Conservation (phyloP, 2,113 vertebrate species). For the Phylloscopus trochiloides region DNA sequence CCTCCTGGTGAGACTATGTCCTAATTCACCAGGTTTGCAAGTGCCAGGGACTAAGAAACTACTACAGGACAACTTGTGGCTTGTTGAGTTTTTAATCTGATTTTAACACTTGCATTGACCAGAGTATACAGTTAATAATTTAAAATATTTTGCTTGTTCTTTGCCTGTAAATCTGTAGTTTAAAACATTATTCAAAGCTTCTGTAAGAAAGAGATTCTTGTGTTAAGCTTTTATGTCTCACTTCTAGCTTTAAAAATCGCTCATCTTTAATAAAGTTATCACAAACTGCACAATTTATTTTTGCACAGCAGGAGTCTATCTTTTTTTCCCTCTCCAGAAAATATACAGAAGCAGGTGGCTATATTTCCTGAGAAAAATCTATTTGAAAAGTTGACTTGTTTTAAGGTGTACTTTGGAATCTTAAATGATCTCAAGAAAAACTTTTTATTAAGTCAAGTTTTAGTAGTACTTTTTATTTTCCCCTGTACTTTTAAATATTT, state of each 20-base stretch:
- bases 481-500: not conserved
- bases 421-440: slow-evolving; percentile 24
- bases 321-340: slow-evolving; percentile 54
- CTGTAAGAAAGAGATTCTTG: not conserved
- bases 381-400: slow-evolving; percentile 69
- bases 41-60: not conserved
- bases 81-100: slow-evolving; percentile 31
- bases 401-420: slow-evolving; percentile 49
- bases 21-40: not conserved
- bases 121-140: slow-evolving; percentile 45
- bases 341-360: slow-evolving; percentile 74
- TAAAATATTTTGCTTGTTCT: slow-evolving; percentile 50
- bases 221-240: slow-evolving; percentile 67
- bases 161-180: slow-evolving; percentile 50
- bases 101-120: slow-evolving; percentile 56
- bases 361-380: slow-evolving; percentile 50
- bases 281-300: slow-evolving; percentile 64
- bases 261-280: slow-evolving; percentile 67
- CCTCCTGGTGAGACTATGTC: not conserved
- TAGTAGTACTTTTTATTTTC: not conserved
- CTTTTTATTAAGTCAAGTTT: not conserved
- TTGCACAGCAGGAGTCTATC: slow-evolving; percentile 58
- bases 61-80: not conserved
- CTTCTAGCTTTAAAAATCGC: slow-evolving; percentile 39
- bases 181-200: slow-evolving; percentile 69